phyloP scores from a whole-genome alignment of 2,797 vertebrate species.

The Australoheros facetus region DNA sequence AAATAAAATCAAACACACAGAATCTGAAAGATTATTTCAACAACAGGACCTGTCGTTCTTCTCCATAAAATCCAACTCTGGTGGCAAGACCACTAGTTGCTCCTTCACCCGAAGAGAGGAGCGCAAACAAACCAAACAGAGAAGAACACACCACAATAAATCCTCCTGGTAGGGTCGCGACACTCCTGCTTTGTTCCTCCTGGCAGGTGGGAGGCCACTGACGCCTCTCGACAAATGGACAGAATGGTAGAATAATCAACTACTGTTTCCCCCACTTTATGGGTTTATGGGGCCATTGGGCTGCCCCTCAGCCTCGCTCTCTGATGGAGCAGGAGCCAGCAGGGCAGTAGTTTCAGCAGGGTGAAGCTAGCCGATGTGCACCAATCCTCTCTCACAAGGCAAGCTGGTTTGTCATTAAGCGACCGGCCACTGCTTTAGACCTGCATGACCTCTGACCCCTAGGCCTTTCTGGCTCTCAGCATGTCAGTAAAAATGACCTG shows the following conservation, averaged over 20 bases:
- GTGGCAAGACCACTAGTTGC: conserved; percentile 59
- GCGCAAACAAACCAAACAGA: conserved; percentile 43
- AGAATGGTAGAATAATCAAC: conserved; percentile 72
- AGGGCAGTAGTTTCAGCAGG: conserved; percentile 14
- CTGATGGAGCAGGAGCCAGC: conserved; percentile 28
- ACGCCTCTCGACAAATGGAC: conserved; percentile 73
- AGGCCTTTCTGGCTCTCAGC: conserved; percentile 59
- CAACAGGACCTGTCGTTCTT: neutral
- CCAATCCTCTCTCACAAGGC: conserved; percentile 21
- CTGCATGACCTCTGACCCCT: conserved; percentile 57
- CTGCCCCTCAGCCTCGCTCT: conserved; percentile 26
- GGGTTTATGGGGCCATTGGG: conserved; percentile 67
- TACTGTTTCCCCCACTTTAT: conserved; percentile 67
- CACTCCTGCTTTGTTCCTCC: conserved; percentile 69
- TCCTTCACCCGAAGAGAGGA: conserved; percentile 34
- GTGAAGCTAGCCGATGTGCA: neutral
- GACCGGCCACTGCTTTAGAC: conserved; percentile 37
- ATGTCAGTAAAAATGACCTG: conserved; percentile 61
- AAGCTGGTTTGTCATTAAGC: conserved; percentile 51
- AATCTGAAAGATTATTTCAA: neutral
- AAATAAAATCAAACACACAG: neutral
- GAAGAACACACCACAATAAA: conserved; percentile 63
- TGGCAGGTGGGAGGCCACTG: conserved; percentile 64
- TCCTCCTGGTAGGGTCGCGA: conserved; percentile 63
- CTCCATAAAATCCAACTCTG: conserved; percentile 60